Base-by-base conservation (phyloP, 2,113 vertebrate species). In the Riparia riparia region DNA sequence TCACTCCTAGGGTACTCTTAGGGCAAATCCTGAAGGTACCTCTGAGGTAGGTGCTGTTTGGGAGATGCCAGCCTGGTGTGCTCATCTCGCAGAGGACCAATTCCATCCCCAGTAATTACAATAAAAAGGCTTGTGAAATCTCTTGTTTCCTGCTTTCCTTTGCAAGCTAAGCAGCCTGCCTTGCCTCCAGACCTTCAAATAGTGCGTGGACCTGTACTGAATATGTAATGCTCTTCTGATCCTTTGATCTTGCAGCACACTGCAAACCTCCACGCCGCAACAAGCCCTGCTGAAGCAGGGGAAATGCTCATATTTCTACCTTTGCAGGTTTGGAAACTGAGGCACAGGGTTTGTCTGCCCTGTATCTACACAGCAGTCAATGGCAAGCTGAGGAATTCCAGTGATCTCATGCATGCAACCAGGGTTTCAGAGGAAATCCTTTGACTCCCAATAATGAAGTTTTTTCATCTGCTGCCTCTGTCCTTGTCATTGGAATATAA, bases 171-270 rank as follows among this genome's bases (percentile, higher is more conserved):
- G 92, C 92, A 94, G 50, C 86, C 64, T 71, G 68, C 61, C 82
- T 54, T 1, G 0, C 91, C 68, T 96, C 42, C 82, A 86, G 71
- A 90, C 16, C 31, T 74, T 90, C 87, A 60, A 69, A 50, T 19
- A 61, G 93, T 28, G 39, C 17, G 13, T 37, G 82, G 71, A 82
- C 79, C 79, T 68, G 72, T 53, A 13, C 42, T 77, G 95, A 73
- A 32, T 83, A 32, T 44, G 87, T 56, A 90, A 45, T 66, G 12
- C 31, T 82, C 10, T 45, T 92, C 64, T 92, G 51, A 63, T 81
- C 80, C 90, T 97, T 96, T 96, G 86, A 94, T 94, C 92, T 93
- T 64, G 47, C 82, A 80, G 66, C 73, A 87, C 66, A 17, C 49
- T 78, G 61, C 76, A 92, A 93, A 83, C 28, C 63, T 90, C 88